Evolutionary conservation across 2,797 vertebrate genomes (phyloP).

Genomic region (Xiphophorus birchmanni): DNA sequence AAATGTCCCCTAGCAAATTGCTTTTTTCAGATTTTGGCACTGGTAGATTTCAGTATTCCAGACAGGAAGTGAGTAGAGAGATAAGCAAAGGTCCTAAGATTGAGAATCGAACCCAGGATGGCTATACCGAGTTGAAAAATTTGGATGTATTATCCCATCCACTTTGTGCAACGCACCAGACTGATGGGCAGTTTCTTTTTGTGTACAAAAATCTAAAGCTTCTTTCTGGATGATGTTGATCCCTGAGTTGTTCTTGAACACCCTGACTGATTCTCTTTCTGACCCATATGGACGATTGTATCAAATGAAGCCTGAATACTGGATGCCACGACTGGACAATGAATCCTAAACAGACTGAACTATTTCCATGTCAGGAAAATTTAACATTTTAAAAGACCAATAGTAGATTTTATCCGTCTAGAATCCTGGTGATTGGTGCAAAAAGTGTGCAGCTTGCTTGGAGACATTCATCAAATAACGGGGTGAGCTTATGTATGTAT

Average conservation of each 20-base stretch:
- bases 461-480: not conserved
- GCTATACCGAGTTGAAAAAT: not conserved
- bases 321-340: not conserved
- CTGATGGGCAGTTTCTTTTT: not conserved
- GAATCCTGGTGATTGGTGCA: not conserved
- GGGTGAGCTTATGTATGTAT: not conserved
- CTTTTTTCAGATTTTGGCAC: not conserved
- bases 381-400: not conserved
- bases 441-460: not conserved
- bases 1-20: not conserved
- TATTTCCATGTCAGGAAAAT: not conserved
- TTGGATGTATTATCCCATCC: not conserved
- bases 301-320: not conserved
- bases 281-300: not conserved
- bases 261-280: not conserved
- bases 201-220: not conserved
- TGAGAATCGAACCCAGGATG: not conserved
- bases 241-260: not conserved
- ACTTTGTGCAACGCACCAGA: not conserved
- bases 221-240: not conserved
- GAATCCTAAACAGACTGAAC: not conserved
- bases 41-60: not conserved
- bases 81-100: not conserved
- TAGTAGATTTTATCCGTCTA: not conserved
- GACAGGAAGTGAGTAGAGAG: not conserved